Evolutionary conservation across 2,888 invertebrate genomes (phyloP).

Genomic region (Scrobipalpa costella): DNA sequence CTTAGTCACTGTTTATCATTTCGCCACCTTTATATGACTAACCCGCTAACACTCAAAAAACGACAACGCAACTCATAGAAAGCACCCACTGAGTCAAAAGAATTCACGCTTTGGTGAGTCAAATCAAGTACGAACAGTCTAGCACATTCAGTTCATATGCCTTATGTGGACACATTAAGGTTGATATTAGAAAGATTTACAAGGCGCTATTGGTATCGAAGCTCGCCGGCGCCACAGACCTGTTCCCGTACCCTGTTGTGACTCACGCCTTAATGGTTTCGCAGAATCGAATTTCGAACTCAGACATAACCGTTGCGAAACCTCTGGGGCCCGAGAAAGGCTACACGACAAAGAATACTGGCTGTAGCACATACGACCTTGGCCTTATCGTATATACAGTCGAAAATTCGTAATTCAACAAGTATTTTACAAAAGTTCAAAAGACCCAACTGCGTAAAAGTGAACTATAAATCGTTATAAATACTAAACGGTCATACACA

Average conservation of each 20-base stretch:
- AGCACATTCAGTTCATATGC: not conserved
- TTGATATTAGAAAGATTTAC: slow-evolving; percentile 29
- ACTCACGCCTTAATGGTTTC: slow-evolving; percentile 65
- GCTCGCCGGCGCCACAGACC: slow-evolving; percentile 49
- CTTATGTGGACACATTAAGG: not conserved
- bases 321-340: slow-evolving; percentile 48
- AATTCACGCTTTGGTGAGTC: slow-evolving; percentile 41
- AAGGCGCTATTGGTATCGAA: slow-evolving; percentile 30
- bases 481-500: too few species aligned
- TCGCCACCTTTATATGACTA: slow-evolving; percentile 20
- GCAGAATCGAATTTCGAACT: slow-evolving; percentile 58
- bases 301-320: slow-evolving; percentile 57
- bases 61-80: slow-evolving; percentile 24
- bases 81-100: slow-evolving; percentile 34
- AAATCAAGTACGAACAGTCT: slow-evolving; percentile 32
- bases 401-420: slow-evolving; percentile 17
- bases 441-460: too few species aligned
- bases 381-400: slow-evolving; percentile 25
- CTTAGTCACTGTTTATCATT: slow-evolving; percentile 13
- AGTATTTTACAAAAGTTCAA: too few species aligned
- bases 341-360: slow-evolving; percentile 31
- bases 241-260: slow-evolving; percentile 56
- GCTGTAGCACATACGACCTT: slow-evolving; percentile 25
- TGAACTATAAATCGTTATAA: too few species aligned
- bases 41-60: slow-evolving; percentile 7